Percentiles rank a stretch among this genome's conserved stretches.
Evolutionary conservation across 2,113 vertebrate species (phyloP).

Genomic region (Tetrax tetrax): DNA sequence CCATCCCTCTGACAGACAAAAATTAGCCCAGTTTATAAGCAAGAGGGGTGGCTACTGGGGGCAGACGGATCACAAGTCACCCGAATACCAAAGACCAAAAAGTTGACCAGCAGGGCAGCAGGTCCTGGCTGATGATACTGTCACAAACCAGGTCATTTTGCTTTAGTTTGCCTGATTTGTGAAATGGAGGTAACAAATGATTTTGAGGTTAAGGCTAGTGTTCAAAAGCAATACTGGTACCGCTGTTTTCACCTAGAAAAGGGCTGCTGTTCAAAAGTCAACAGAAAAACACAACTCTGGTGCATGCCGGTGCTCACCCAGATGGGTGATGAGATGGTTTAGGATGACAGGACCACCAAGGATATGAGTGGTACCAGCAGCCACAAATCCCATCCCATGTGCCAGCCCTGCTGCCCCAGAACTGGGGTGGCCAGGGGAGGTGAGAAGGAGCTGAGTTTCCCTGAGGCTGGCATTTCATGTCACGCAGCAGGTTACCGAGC

Average conservation of each 20-base stretch:
- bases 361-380: not conserved
- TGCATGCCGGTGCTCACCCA: fast-evolving
- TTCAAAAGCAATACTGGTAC: not conserved
- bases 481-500: slow-evolving; percentile 9
- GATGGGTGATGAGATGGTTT: not conserved
- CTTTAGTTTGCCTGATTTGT: not conserved
- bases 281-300: not conserved
- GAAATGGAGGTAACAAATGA: not conserved
- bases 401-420: not conserved
- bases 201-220: not conserved
- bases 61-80: not conserved
- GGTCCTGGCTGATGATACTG: not conserved
- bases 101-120: not conserved
- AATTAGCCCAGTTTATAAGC: not conserved
- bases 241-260: not conserved
- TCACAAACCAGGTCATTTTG: not conserved
- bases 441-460: not conserved
- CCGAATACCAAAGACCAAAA: not conserved
- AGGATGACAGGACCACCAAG: not conserved
- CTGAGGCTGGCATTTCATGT: not conserved
- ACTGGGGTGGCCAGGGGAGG: not conserved
- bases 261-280: not conserved
- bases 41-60: not conserved
- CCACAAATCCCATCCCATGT: not conserved
- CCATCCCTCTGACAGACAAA: not conserved